A percentile compares a stretch with the other conserved stretches of the same genome.
phyloP scores from a whole-genome alignment of 2,888 invertebrate genomes.

The Eucera pruinosa region DNA sequence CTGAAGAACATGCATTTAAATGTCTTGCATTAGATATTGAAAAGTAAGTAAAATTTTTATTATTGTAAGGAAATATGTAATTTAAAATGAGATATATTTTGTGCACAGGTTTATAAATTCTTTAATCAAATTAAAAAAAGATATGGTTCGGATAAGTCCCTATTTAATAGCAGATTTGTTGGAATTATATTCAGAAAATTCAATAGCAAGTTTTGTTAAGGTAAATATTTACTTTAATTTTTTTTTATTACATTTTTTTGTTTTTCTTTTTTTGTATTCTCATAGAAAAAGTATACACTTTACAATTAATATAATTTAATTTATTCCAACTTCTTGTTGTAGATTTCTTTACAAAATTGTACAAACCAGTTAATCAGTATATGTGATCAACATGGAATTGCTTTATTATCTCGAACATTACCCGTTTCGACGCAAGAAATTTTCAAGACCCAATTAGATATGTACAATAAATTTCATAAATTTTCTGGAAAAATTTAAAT shows the following conservation, averaged over 20 bases:
- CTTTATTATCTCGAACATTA: constrained; percentile 76
- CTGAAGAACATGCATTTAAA: constrained; percentile 65
- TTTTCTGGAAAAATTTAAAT: constrained; percentile 80
- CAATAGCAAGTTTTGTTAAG: constrained; percentile 71
- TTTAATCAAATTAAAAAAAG: constrained; percentile 77
- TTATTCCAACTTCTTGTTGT: constrained; percentile 43
- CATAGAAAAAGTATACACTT: too few relatives aligned
- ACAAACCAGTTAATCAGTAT: constrained; percentile 77
- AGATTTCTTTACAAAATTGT: constrained; percentile 77
- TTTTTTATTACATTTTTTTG: too few relatives aligned
- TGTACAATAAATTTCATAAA: constrained; percentile 79
- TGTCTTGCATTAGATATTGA: constrained; percentile 76
- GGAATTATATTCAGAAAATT: constrained; percentile 71
- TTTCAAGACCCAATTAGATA: constrained; percentile 76
- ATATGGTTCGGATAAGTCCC: constrained; percentile 75
- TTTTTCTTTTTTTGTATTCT: too few relatives aligned
- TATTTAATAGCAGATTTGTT: constrained; percentile 80
- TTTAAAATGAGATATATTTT: neutral
- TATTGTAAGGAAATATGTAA: neutral
- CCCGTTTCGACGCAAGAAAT: constrained; percentile 77
- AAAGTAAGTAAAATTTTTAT: constrained; percentile 74
- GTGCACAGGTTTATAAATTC: constrained; percentile 66
- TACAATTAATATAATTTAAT: constrained; percentile 5
- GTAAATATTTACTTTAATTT: too few relatives aligned
- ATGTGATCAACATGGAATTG: constrained; percentile 77